phyloP scores from a whole-genome alignment of 2,113 vertebrate genomes.

The Chaetura pelagica region DNA sequence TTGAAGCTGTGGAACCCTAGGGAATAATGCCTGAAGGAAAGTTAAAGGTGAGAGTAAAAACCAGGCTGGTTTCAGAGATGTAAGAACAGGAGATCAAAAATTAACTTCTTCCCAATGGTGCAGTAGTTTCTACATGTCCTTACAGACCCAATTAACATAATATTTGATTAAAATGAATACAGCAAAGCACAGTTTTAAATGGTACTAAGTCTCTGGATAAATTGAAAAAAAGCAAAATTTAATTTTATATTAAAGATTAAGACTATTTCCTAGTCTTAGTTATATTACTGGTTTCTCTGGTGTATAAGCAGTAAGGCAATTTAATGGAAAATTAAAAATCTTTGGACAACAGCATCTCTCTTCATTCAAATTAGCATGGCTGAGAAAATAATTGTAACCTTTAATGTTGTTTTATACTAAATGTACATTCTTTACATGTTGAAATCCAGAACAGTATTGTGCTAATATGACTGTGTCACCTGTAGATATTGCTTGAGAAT shows the following conservation, averaged over 20 bases:
- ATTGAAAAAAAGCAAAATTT: slow-evolving; percentile 48
- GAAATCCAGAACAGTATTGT: background rate
- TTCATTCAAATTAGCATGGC: background rate
- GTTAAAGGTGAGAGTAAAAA: slow-evolving; percentile 38
- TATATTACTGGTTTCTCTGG: slow-evolving; percentile 27
- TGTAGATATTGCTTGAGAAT: background rate
- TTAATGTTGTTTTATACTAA: slow-evolving; percentile 26
- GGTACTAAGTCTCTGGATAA: slow-evolving; percentile 28
- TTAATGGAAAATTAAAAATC: slow-evolving; percentile 37
- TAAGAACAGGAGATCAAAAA: slow-evolving; percentile 47
- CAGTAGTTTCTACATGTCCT: slow-evolving; percentile 29
- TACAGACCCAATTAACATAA: slow-evolving; percentile 67
- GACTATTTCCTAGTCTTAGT: slow-evolving; percentile 24
- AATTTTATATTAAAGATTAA: slow-evolving; percentile 63
- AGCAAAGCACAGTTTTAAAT: slow-evolving; percentile 43
- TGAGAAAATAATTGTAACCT: slow-evolving; percentile 32
- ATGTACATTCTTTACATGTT: slow-evolving; percentile 13
- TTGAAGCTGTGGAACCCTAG: background rate
- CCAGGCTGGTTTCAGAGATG: slow-evolving; percentile 4
- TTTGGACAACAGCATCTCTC: background rate
- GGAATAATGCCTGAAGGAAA: slow-evolving; percentile 6
- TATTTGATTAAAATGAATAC: slow-evolving; percentile 52
- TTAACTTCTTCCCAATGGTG: slow-evolving; percentile 20
- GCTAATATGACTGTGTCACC: background rate
- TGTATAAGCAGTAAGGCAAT: slow-evolving; percentile 16